phyloP scores from a whole-genome alignment of 2,888 invertebrate genomes.

The Eledona agricola region DNA sequence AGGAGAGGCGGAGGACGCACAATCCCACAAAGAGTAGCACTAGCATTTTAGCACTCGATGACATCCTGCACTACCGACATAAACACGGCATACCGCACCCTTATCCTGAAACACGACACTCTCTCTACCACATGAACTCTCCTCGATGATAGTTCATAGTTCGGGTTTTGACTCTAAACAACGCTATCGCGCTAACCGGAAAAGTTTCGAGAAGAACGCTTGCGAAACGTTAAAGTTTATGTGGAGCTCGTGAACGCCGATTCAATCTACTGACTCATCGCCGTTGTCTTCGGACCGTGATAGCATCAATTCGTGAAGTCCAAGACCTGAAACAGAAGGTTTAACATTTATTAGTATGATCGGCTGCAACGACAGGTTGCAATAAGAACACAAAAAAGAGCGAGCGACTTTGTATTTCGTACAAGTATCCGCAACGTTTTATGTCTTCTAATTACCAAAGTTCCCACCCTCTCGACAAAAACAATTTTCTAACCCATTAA shows the following conservation, averaged over 20 bases:
- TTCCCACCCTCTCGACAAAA: not conserved
- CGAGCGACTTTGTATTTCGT: no score
- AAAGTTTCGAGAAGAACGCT: constrained; percentile 23
- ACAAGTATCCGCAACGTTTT: no score
- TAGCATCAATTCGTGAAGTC: constrained; percentile 44
- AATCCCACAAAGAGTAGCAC: constrained; percentile 35
- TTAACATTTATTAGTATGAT: no score
- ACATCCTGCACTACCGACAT: constrained; percentile 47
- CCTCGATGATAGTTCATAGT: constrained; percentile 30
- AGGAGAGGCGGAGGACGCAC: constrained; percentile 19
- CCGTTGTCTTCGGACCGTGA: constrained; percentile 37
- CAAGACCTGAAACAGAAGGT: constrained; percentile 33
- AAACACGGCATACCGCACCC: constrained; percentile 44
- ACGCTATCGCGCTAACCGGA: constrained; percentile 16
- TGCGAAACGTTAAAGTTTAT: constrained; percentile 40
- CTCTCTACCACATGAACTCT: constrained; percentile 5
- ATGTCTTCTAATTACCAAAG: no score
- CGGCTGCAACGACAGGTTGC: constrained; percentile 44
- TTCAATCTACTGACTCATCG: constrained; percentile 45
- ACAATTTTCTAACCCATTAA: constrained; percentile 11
- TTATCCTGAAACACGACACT: constrained; percentile 13
- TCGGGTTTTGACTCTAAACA: constrained; percentile 11
- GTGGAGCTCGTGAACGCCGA: constrained; percentile 38
- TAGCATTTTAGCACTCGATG: constrained; percentile 41
- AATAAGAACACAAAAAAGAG: constrained; percentile 7